Evolutionary conservation across 2,113 vertebrate genomes (phyloP).

Genomic region (Sander lucioperca): DNA sequence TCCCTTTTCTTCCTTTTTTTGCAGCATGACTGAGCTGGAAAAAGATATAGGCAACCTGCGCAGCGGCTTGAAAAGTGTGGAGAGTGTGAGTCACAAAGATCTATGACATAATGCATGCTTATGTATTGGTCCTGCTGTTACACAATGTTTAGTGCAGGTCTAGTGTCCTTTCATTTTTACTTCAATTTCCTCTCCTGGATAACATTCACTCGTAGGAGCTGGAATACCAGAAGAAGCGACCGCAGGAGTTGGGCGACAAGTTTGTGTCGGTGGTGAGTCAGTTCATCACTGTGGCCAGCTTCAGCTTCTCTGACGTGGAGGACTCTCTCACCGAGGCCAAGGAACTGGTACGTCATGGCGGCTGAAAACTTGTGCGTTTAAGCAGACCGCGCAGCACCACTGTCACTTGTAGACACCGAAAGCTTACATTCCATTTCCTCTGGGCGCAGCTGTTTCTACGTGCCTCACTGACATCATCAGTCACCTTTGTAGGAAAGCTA

Average conservation of each 20-base stretch:
- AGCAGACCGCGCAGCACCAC: neutral
- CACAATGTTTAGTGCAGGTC: neutral
- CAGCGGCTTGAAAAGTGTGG: constrained; percentile 93
- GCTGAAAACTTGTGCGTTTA: neutral
- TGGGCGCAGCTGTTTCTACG: constrained; percentile 51
- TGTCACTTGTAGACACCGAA: constrained; percentile 21
- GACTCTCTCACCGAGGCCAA: constrained; percentile 95
- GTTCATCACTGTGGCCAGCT: constrained; percentile 97
- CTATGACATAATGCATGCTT: neutral
- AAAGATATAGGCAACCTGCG: constrained; percentile 95
- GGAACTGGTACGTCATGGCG: constrained; percentile 89
- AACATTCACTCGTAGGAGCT: constrained; percentile 86
- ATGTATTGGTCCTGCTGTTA: neutral
- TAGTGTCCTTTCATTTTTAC: neutral
- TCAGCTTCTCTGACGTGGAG: constrained; percentile 98
- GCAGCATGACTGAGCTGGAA: constrained; percentile 97
- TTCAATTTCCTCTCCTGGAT: neutral
- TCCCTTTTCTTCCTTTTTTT: constrained; percentile 5
- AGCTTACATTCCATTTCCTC: constrained; percentile 50
- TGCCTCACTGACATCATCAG: constrained; percentile 37
- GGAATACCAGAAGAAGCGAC: constrained; percentile 93
- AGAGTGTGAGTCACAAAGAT: constrained; percentile 88
- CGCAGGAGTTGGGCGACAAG: constrained; percentile 91
- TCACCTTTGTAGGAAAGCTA: constrained; percentile 55
- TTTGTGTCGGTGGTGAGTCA: constrained; percentile 98